Percentiles rank a stretch among this genome's conserved stretches.
Conservation (phyloP, 2,113 vertebrate species). For the Eptesicus fuscus region DNA sequence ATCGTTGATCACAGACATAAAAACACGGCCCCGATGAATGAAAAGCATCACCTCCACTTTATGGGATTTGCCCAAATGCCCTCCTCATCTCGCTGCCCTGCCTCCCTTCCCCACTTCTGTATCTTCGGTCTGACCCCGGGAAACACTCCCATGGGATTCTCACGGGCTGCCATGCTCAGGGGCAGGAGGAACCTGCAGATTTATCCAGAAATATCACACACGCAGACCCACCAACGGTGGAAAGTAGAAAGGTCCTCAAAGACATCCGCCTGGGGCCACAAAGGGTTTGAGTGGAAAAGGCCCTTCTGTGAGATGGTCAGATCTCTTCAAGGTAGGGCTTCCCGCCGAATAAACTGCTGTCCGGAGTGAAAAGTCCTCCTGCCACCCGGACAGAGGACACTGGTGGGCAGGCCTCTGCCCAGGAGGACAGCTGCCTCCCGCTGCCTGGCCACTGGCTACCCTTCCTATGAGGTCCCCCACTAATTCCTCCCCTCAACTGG, state of each 20-base stretch:
- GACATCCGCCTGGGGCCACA: neutral
- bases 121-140: neutral
- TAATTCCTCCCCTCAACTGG: neutral
- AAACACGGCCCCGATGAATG: neutral
- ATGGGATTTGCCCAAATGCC: neutral
- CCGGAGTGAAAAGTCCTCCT: neutral
- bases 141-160: neutral
- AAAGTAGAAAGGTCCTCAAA: neutral
- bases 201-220: neutral
- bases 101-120: neutral
- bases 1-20: neutral
- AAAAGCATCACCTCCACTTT: neutral
- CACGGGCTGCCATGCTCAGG: neutral
- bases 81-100: neutral
- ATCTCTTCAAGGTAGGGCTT: neutral
- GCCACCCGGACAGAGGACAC: neutral
- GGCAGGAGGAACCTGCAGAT: neutral
- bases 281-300: neutral
- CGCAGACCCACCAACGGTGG: neutral
- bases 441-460: neutral
- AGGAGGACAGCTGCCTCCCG: slow-evolving; percentile 41
- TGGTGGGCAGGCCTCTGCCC: neutral
- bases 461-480: neutral
- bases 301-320: neutral
- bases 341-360: neutral